phyloP scores from a whole-genome alignment of 2,113 vertebrate species.

The Vidua chalybeata region DNA sequence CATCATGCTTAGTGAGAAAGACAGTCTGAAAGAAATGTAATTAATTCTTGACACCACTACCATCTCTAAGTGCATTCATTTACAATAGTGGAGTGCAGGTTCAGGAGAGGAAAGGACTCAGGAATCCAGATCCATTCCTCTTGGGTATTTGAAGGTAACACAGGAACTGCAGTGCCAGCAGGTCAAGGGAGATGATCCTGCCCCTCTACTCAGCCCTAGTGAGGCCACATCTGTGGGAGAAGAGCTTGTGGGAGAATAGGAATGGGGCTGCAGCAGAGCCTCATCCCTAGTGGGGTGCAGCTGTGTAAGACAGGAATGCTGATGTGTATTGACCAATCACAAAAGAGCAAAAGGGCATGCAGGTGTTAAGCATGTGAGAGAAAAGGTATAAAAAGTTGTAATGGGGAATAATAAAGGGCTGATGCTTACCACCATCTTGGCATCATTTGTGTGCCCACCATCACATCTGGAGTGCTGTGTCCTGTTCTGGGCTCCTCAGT shows the following conservation, averaged over 20 bases:
- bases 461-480: not conserved
- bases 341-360: not conserved
- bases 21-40: conserved; percentile 25
- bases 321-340: not conserved
- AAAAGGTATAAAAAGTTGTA: not conserved
- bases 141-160: not conserved
- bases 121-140: not conserved
- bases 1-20: conserved; percentile 14
- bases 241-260: not conserved
- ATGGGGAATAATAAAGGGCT: not conserved
- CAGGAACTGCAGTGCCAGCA: not conserved
- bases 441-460: not conserved
- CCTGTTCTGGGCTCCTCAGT: not conserved
- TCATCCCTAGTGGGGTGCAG: not conserved
- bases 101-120: not conserved
- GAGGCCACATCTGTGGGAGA: not conserved
- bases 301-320: not conserved
- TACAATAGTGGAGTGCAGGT: not conserved
- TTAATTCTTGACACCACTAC: conserved; percentile 10
- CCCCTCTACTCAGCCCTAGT: not conserved
- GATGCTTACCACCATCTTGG: not conserved
- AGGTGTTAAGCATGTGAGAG: not conserved
- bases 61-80: not conserved
- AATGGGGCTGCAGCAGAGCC: not conserved
- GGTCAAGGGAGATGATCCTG: not conserved